These are phyloP conservation scores for Equus quagga DNA, from an alignment of 2,113 vertebrate genomes.

Conservation along the genomic window DNA sequence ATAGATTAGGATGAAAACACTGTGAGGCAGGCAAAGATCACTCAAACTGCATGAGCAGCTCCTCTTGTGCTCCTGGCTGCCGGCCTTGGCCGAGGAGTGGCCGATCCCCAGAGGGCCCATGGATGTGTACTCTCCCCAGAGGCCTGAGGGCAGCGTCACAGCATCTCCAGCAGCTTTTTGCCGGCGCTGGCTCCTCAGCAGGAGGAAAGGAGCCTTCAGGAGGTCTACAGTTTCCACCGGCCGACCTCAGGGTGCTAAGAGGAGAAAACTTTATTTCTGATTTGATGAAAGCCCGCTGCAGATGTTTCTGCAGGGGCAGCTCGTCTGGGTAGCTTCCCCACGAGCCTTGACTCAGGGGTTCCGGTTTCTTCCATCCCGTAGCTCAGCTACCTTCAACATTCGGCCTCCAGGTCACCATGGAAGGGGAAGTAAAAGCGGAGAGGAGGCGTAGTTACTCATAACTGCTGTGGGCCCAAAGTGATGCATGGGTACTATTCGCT, in stretches of 20 bases:
- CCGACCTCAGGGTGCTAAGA: not conserved
- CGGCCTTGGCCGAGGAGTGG: not conserved
- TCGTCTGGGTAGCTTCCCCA: too few relatives aligned
- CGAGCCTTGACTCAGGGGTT: too few relatives aligned
- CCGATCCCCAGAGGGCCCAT: too few relatives aligned
- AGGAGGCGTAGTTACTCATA: not conserved
- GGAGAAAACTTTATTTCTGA: not conserved
- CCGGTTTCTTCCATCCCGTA: not conserved
- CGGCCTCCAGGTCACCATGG: not conserved
- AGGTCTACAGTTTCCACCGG: not conserved
- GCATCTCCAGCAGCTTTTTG: not conserved
- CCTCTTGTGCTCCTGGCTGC: not conserved
- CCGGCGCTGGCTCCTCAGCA: not conserved
- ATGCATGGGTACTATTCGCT: too few relatives aligned
- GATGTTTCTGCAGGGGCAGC: too few relatives aligned
- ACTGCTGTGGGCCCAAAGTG: not conserved
- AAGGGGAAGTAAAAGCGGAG: too few relatives aligned
- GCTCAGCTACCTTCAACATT: not conserved
- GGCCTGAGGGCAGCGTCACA: too few relatives aligned
- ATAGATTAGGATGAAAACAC: not conserved
- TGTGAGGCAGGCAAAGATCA: not conserved
- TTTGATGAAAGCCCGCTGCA: not conserved
- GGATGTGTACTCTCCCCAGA: not conserved
- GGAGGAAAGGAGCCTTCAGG: not conserved
- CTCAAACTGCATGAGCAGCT: not conserved